These are phyloP conservation scores for Sanderia malayensis DNA, from an alignment of 30 jellyfish, hydroid and myxozoan genomes.

Conservation along the genomic window DNA sequence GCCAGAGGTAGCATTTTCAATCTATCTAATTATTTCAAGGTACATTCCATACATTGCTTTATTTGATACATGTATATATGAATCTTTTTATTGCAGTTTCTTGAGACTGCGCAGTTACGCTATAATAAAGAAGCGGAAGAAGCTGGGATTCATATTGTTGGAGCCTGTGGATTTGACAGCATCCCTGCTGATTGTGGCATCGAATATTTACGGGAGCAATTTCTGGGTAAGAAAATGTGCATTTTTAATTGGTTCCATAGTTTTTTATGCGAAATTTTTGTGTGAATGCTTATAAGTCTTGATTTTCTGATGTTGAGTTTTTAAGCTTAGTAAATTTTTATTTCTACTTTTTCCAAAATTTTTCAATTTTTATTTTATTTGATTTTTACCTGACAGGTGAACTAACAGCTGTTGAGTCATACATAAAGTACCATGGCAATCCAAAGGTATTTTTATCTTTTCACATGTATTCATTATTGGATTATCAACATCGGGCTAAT, in stretches of 20 bases:
- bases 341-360: no score
- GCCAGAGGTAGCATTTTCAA: constrained; percentile 69
- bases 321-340: no score
- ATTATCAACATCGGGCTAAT: no score
- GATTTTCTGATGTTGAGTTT: no score
- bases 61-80: no score
- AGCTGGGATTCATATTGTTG: constrained; percentile 90
- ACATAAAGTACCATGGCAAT: constrained; percentile 62
- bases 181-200: constrained; percentile 96
- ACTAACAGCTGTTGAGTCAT: constrained; percentile 90
- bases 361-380: no score
- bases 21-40: neutral
- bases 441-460: constrained; percentile 34
- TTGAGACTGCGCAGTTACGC: constrained; percentile 76
- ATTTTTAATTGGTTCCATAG: no score
- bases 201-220: constrained; percentile 65
- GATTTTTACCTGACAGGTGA: no score
- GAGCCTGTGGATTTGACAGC: constrained; percentile 98
- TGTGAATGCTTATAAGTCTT: no score
- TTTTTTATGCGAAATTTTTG: no score
- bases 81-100: constrained; percentile 55
- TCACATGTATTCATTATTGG: no score
- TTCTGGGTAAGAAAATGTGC: constrained; percentile 94
- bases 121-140: constrained; percentile 80
- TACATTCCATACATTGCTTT: no score